A percentile compares a stretch with the other conserved stretches of the same genome.
Conservation (phyloP, 2,888 invertebrate genomes). For the Lottia gigantea region DNA sequence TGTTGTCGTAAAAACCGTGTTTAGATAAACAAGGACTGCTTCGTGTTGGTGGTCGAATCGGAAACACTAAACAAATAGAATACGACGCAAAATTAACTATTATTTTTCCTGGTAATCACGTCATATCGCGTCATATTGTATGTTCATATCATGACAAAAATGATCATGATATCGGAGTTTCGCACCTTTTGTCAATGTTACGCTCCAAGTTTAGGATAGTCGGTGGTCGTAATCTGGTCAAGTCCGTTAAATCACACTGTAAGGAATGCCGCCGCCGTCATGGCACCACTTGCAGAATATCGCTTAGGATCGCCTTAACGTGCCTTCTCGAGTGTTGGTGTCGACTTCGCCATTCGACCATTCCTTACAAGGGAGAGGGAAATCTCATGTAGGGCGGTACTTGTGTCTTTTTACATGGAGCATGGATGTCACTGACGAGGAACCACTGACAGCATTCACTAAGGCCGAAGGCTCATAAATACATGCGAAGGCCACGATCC, state of each 20-base stretch:
- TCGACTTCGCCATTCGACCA: conserved; percentile 29
- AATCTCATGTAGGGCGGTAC: conserved; percentile 11
- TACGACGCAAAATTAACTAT: conserved; percentile 21
- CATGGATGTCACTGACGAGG: too few species aligned
- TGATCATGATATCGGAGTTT: conserved; percentile 21
- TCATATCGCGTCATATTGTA: conserved; percentile 20
- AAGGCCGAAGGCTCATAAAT: conserved; percentile 36
- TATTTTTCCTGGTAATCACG: conserved; percentile 22
- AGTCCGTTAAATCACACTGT: conserved; percentile 12
- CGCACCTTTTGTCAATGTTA: conserved; percentile 20
- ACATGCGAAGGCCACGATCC: conserved; percentile 23
- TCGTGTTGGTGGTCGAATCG: conserved; percentile 18
- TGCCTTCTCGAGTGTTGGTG: conserved; percentile 18
- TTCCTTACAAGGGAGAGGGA: conserved; percentile 27
- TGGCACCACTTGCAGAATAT: conserved; percentile 23
- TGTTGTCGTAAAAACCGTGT: conserved; percentile 8
- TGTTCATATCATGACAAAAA: conserved; percentile 15
- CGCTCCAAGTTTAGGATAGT: conserved; percentile 26
- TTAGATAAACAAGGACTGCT: conserved; percentile 14
- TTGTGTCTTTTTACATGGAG: conserved; percentile 14
- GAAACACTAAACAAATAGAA: conserved; percentile 13
- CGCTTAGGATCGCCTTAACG: conserved; percentile 20
- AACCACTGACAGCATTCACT: conserved; percentile 26
- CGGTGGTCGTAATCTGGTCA: conserved; percentile 21
- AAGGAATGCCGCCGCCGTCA: conserved; percentile 5